Evolutionary conservation across 2,113 vertebrate species (phyloP), one percentile per base, ranked within the genome.

Genomic region (Colossoma macropomum): DNA sequence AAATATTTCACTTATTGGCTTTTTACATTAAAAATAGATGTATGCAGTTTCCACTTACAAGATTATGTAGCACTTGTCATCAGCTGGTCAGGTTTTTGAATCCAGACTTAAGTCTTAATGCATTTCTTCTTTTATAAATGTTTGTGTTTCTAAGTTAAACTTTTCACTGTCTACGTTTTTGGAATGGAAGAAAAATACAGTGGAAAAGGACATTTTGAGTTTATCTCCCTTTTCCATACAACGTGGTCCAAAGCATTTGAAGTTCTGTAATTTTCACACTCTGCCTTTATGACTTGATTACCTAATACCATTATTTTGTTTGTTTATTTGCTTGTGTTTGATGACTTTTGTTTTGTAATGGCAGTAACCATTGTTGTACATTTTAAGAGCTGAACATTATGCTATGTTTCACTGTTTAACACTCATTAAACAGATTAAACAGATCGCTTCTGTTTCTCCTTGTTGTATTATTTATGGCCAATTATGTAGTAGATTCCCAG

Each of bases 381-480:
- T 81, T 87, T 45, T 84, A 27, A 75, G 60, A 77, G 75, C 65
- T 83, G 74, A 65, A 77, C 54, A 71, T 76, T 32, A 76, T 32
- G 30, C 1, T 75, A 75, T 59, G 45, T 60, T 41, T 69, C 30
- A 63, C 82, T 78, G 85, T 84, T 86, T 77, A 68, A 84, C 66
- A 72, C 60, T 77, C 68, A 87, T 84, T 87, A 87, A 87, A 87
- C 74, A 77, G 74, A 74, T 74, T 60, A n/a, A n/a, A n/a, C n/a
- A n/a, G 1, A 74, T 48, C 74, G 28, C 48, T 75, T 72, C 66
- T 12, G 3, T 32, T 15, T 23, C 19, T 12, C 30, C 13, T 27
- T 59, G 10, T 62, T 56, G 41, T 71, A 17, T 34, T 38, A 17
- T 15, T 81, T 11, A 17, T 62, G 12, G 23, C 16, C 23, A 0